Base-by-base conservation (phyloP, 37 sponge, comb jelly and placozoan species). In the Theonella swinhoei region DNA sequence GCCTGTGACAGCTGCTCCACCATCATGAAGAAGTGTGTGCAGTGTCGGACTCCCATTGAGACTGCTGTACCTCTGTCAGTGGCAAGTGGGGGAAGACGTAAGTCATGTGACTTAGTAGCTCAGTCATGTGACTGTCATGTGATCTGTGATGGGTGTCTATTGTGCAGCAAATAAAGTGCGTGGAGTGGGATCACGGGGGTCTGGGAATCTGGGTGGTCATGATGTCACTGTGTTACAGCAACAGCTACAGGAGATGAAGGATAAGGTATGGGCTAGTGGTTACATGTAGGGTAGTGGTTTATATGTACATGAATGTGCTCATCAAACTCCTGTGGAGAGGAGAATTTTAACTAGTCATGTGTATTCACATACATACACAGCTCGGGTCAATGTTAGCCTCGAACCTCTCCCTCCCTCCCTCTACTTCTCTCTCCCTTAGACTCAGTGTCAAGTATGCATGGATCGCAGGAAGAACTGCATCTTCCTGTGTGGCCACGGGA, bases 401-500 rank as follows among this genome's bases (percentile, higher is more conserved):
- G n/a, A n/a, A n/a, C n/a, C n/a, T n/a, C n/a, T n/a, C n/a, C n/a
- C n/a, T n/a, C n/a, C n/a, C n/a, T 17, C 39, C 14, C 73, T 30
- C 14, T 32, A 72, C 11, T 68, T 72, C 39, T 28, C 39, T 9
- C 39, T 24, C 39, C 9, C n/a, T n/a, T n/a, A 93, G 95, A 82
- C 88, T 1, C 91, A 77, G 73, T 96, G 96, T 72, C 91, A 88
- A 9, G 94, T 96, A 35, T 96, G 96, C 39, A 90, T 86, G 91
- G 96, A 96, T 31, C 81, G 96, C 1, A 62, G 80, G 25, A 96
- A 88, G 86, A 96, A 96, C 79, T 93, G 93, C 74, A 83, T 91
- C 40, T 85, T 97, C 62, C 82, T 92, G 30, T 97, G 97, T 76
- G 97, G 97, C 65, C 97, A 97, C 76, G 93, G 93, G 1, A 81